phyloP scores from a whole-genome alignment of 30 jellyfish, hydroid and myxozoan genomes.

The Aurelia sp. region DNA sequence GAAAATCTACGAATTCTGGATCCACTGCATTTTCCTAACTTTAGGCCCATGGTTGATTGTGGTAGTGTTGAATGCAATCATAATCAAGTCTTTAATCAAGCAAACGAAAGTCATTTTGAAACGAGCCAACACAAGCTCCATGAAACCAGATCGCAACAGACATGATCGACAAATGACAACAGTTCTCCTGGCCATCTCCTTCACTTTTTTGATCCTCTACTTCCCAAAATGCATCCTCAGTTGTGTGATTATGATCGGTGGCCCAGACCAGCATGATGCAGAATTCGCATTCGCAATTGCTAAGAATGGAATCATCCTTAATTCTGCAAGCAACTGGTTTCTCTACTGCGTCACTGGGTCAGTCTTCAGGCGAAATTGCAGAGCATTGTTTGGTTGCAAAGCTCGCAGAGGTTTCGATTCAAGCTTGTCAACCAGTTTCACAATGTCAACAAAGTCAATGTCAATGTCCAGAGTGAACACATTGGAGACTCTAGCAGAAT shows the following conservation, averaged over 20 bases:
- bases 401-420: neutral
- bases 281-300: slow-evolving; percentile 64
- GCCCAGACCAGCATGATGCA: slow-evolving; percentile 55
- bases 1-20: slow-evolving; percentile 85
- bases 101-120: slow-evolving; percentile 57
- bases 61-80: slow-evolving; percentile 74
- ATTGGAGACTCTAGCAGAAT: slow-evolving; percentile 33
- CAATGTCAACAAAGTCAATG: neutral
- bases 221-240: slow-evolving; percentile 87
- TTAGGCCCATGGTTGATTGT: slow-evolving; percentile 85
- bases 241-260: slow-evolving; percentile 82
- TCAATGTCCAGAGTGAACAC: slow-evolving; percentile 40
- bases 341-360: slow-evolving; percentile 76
- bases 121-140: slow-evolving; percentile 41
- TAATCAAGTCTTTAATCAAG: slow-evolving; percentile 55
- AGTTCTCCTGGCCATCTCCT: slow-evolving; percentile 75
- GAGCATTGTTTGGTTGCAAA: slow-evolving; percentile 28
- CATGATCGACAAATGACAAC: slow-evolving; percentile 91
- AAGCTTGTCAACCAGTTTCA: too few species aligned
- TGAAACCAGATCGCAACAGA: slow-evolving; percentile 56
- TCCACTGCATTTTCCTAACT: slow-evolving; percentile 82
- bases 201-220: slow-evolving; percentile 77
- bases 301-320: slow-evolving; percentile 77
- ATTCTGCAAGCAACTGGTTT: slow-evolving; percentile 76
- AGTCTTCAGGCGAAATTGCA: slow-evolving; percentile 52